These are phyloP conservation scores for Yponomeuta sedellus DNA, from an alignment of 2,888 invertebrate genomes.

Conservation along the genomic window DNA sequence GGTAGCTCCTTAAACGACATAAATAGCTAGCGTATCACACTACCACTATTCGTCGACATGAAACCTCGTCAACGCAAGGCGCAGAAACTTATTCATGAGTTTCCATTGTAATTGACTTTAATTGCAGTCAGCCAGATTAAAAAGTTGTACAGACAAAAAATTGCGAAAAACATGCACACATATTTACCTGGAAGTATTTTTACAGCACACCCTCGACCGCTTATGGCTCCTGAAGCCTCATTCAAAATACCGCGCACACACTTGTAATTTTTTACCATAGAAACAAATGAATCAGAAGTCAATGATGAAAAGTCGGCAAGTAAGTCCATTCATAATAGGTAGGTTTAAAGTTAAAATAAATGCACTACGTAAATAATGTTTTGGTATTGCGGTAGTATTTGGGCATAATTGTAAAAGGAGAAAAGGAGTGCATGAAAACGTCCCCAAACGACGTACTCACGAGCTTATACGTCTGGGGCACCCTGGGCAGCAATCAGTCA, in stretches of 20 bases:
- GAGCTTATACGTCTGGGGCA: no score
- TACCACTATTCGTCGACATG: not conserved
- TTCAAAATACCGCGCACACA: not conserved
- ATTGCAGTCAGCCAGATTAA: not conserved
- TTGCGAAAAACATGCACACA: not conserved
- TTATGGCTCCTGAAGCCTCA: not conserved
- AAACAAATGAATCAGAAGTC: not conserved
- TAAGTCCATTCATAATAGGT: no score
- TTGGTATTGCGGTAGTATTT: no score
- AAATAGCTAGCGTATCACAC: not conserved
- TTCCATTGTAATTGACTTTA: not conserved
- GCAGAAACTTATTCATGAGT: not conserved
- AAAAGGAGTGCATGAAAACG: no score
- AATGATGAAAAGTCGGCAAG: no score
- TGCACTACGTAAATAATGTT: no score
- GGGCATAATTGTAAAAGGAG: no score
- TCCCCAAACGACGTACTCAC: no score
- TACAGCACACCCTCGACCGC: not conserved
- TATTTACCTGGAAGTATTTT: not conserved
- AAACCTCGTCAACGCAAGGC: not conserved
- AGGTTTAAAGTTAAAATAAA: no score
- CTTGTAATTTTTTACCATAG: conserved; percentile 8
- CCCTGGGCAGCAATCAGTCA: no score
- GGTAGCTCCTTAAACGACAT: no score
- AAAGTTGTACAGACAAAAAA: not conserved